Base-by-base conservation (phyloP, 2,888 invertebrate genomes). In the Drosophila algonquin region DNA sequence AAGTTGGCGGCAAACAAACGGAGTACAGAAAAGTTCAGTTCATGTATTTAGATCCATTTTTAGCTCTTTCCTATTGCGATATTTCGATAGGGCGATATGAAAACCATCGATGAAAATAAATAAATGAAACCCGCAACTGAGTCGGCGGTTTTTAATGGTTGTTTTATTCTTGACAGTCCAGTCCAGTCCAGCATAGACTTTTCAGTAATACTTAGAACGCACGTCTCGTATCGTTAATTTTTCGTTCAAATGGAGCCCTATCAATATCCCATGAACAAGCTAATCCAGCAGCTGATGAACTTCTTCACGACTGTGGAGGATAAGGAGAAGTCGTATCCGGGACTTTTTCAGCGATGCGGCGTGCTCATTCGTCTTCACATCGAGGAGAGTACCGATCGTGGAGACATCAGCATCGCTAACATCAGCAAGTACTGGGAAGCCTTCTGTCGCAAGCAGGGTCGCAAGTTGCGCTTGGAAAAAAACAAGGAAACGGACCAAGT, bases 371-470 rank as follows among this genome's bases (percentile, higher is more conserved):
- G 79, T 30, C 72, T 93, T 82, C 95, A 95, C 82, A 93, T 91
- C 1, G 94, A 94, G 75, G 93, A 94, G 76, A 90, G 95, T 7
- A 1, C 6, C 8, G 44, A 59, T 0, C 1, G 1, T 50, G 96
- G 96, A 9, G 96, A 96, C 74, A 91, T 95, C 5, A 95, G 94
- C 92, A 95, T 95, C 90, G 94, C 94, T 10, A 91, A 93, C 63
- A 93, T 92, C 54, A 81, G 93, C 24, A 92, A 93, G 80, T 93
- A 94, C 58, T 96, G 96, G 96, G 92, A 93, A 61, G 92, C 91
- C 73, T 90, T 81, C 93, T 57, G 78, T 10, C 16, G 32, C n/a
- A 16, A 16, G 32, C 18, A 71, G 35, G 44, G 68, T 1, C 8
- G 72, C 6, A 45, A 54, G 35, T 1, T 90, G n/a, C 79, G 80